Evolutionary conservation across 2,113 vertebrate species (phyloP), one percentile per base, ranked within the genome.

Genomic region (Ariopsis seemanni): DNA sequence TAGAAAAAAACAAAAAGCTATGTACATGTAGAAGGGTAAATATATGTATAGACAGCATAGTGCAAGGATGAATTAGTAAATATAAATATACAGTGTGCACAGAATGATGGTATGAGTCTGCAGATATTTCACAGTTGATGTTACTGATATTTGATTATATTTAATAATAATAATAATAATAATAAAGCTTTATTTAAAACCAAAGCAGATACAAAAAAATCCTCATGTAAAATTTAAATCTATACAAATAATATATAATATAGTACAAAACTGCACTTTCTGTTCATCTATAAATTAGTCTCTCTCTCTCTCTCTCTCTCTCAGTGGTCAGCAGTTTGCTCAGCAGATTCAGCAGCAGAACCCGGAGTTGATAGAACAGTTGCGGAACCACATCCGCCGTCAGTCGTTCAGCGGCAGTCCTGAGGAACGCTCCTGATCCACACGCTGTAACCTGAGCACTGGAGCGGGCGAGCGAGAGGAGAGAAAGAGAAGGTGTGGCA

Each of bases 321-420:
- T 63, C 94, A 99, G 98, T 85, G 98, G 98, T 27, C 98, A 99
- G 91, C 98, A 99, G 94, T 99, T 99, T 91, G 98, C 98, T 63
- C 98, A 99, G 92, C 98, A 99, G 96, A 99, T 99, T 92, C 97
- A 99, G 93, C 98, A 99, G 90, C 98, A 99, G 95, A 99, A 99
- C 91, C 98, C 98, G 0, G 98, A 99, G 93, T 95, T 99, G 86
- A 99, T 99, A 86, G 97, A 99, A 91, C 98, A 99, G 93, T 92
- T 99, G 85, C 96, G 97, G 92, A 99, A 98, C 92, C 98, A 99
- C 88, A 97, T 99, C 93, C 95, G 97, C 90, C 98, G 98, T 95
- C 96, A 98, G 82, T 97, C 97, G 2, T 98, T 99, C 94, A 99
- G 97, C 87, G 96, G 97, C 94, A 98, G 97, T 78, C 95, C 97